Percentiles rank a stretch among this genome's conserved stretches.
Conservation (phyloP, 2,888 invertebrate species). For the Oeneis ivallda region DNA sequence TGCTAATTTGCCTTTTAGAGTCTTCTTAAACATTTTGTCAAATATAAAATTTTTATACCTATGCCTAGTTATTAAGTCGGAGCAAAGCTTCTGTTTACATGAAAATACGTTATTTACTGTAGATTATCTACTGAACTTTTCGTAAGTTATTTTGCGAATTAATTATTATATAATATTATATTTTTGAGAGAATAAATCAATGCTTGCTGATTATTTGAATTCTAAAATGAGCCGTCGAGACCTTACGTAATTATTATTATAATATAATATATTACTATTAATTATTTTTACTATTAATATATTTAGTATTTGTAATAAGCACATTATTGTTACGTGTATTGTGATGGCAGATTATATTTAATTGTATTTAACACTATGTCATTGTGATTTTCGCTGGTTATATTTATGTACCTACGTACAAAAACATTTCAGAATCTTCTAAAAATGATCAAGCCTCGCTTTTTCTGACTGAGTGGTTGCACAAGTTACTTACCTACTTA, state of each 20-base stretch:
- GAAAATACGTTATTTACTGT: constrained; percentile 49
- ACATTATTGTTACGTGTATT: constrained; percentile 24
- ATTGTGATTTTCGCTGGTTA: background rate
- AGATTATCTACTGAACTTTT: constrained; percentile 26
- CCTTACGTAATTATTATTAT: constrained; percentile 18
- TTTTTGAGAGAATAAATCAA: constrained; percentile 29
- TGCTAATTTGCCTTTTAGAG: constrained; percentile 73
- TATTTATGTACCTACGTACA: background rate
- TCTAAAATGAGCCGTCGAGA: constrained; percentile 23
- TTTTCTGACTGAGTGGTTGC: too few species aligned
- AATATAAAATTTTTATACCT: constrained; percentile 64
- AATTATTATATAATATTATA: constrained; percentile 16
- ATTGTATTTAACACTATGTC: constrained; percentile 11
- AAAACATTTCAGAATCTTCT: background rate
- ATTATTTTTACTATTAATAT: constrained; percentile 20
- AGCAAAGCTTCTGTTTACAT: constrained; percentile 67
- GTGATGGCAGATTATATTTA: constrained; percentile 22
- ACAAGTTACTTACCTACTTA: too few species aligned
- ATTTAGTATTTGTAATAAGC: constrained; percentile 26
- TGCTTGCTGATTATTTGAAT: constrained; percentile 28
- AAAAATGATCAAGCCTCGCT: too few species aligned
- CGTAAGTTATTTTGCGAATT: constrained; percentile 31
- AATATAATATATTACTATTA: background rate
- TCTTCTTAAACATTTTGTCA: constrained; percentile 59
- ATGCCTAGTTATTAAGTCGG: constrained; percentile 56